phyloP scores from a whole-genome alignment of 1,140 invertebrate genomes.

The Andrena cerasifolii region DNA sequence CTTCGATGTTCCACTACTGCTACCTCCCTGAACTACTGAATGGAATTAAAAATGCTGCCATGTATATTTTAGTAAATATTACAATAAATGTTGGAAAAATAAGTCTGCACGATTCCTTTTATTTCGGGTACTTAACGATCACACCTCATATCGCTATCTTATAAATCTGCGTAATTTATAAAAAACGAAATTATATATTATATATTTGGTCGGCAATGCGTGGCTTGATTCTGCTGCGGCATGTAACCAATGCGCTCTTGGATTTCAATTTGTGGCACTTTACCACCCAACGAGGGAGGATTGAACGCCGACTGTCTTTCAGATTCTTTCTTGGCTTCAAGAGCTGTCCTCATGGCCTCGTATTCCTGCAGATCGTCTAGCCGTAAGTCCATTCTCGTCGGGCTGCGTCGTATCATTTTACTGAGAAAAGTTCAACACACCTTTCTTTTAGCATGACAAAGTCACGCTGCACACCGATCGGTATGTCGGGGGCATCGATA shows the following conservation, averaged over 20 bases:
- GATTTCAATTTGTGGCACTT: slow-evolving; percentile 84
- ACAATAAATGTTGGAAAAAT: slow-evolving; percentile 62
- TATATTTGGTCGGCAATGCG: slow-evolving; percentile 74
- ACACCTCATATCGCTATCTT: too few relatives aligned
- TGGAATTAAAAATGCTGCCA: slow-evolving; percentile 64
- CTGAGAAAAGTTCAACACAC: slow-evolving; percentile 51
- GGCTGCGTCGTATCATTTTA: slow-evolving; percentile 89
- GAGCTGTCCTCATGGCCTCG: slow-evolving; percentile 83
- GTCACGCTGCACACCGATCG: background rate
- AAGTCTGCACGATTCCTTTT: background rate
- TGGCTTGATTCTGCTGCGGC: slow-evolving; percentile 72
- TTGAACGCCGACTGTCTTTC: slow-evolving; percentile 79
- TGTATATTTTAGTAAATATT: slow-evolving; percentile 68
- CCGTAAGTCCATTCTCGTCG: slow-evolving; percentile 89
- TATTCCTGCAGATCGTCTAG: slow-evolving; percentile 90
- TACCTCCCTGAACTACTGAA: slow-evolving; percentile 19
- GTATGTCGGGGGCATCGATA: background rate
- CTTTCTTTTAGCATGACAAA: slow-evolving; percentile 28
- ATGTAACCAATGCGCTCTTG: slow-evolving; percentile 87
- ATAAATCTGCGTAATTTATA: too few relatives aligned
- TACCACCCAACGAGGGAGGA: slow-evolving; percentile 80
- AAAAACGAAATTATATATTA: slow-evolving; percentile 22
- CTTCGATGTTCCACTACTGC: slow-evolving; percentile 24
- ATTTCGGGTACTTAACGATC: background rate
- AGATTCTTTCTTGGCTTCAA: slow-evolving; percentile 82